Base-by-base conservation (phyloP, 1,140 invertebrate species). In the Chrysopa pallens region DNA sequence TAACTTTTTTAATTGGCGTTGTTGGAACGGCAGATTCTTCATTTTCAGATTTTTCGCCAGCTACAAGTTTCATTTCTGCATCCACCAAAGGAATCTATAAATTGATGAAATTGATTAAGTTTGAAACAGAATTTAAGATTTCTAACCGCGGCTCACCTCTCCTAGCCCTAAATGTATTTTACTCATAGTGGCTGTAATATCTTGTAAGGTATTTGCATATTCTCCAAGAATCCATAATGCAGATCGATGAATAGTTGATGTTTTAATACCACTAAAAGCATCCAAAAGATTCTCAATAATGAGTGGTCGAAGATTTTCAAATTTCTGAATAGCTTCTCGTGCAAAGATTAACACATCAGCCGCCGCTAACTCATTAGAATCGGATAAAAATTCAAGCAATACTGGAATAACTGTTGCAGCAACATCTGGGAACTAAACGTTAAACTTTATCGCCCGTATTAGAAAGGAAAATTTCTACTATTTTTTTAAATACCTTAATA, bases 161-260 rank as follows among this genome's bases (percentile, higher is more conserved):
- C 88, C 89, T 8, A 96, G 62, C 27, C 80, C 75, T 44, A 76
- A 67, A 46, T 79, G 73, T 17, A 95, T 69, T 47, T 77, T 74
- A 38, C 70, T 73, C 58, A 94, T 75, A 0, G 93, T 81, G 43
- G 74, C 73, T 42, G 80, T 69, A 28, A 93, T 89, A 48, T 93
- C 83, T 4, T 79, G 70, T 7, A 74, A 64, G 0, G 69, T 73
- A 15, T 78, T 78, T 1, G 88, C 86, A 61, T 96, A 98, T 66
- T 98, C 94, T 28, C 93, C 93, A 29, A 98, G 68, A 53, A 99
- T 92, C 94, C 95, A 98, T n/a, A 98, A 66, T 3, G 93, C 87
- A 6, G 88, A 84, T 46, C 93, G 76, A 52, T 93, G 84, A n/a
- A 96, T 83, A 62, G 80, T 79, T 6, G 81, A 78, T 7, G 80